Base-by-base conservation (phyloP, 2,797 vertebrate species). In the Sebastolobus altivelis region DNA sequence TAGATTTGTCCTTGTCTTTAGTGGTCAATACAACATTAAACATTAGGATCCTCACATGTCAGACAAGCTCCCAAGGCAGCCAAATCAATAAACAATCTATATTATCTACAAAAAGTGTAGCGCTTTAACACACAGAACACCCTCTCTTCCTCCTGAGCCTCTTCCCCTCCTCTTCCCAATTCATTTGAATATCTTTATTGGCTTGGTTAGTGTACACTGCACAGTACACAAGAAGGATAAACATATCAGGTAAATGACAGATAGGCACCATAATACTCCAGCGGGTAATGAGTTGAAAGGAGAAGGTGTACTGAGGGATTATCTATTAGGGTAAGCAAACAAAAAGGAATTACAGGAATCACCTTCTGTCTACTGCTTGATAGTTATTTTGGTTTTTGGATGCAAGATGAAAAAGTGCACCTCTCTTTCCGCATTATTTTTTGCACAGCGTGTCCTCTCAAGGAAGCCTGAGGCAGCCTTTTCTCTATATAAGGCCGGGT, bases 401-500 rank as follows among this genome's bases (percentile, higher is more conserved):
- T 1, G 1, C 2, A 33, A 66, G 16, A 61, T 55, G n/a, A 66
- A 77, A 87, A 79, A 43, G 5, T 63, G 14, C 38, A 67, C 59
- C 14, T 83, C 22, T 83, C 27, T 71, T 12, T 67, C 80, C 62
- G 29, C n/a, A 31, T 76, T 60, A 65, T 43, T 79, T 65, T 81
- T 78, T 77, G 40, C 49, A 4, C 71, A 65, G 81, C 55, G 9
- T 62, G 31, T 87, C 46, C 13, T 77, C 81, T 69, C 54, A 54
- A 29, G 16, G 37, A 77, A 75, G 82, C 65, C 72, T 27, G 76
- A 76, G 75, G 66, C 72, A 13, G 67, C 58, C 62, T 82, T 49
- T 54, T 90, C 80, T 93, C 92, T 93, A 90, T 92, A 92, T 89
- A 93, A 88, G 94, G 92, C 67, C 49, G n/a, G 78, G 76, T 71